phyloP scores from a whole-genome alignment of 1,140 invertebrate genomes.

The Diabrotica undecimpunctata region DNA sequence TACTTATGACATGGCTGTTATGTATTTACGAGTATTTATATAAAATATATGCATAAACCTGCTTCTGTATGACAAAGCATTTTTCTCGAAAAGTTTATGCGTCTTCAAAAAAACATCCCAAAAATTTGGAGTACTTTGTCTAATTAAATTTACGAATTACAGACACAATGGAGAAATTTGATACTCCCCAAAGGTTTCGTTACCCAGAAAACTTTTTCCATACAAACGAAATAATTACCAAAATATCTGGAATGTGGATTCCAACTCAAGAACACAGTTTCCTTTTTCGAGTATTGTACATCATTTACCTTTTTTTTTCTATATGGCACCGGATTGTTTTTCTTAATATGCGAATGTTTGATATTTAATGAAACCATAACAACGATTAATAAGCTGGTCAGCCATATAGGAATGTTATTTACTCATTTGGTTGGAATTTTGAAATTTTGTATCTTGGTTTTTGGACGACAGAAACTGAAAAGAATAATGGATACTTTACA shows the following conservation, averaged over 20 bases:
- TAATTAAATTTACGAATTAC: no score
- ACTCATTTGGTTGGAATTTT: conserved; percentile 25
- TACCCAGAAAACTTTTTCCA: conserved; percentile 11
- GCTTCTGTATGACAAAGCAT: no score
- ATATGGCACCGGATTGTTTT: conserved; percentile 8
- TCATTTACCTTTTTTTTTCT: background rate
- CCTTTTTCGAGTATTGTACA: background rate
- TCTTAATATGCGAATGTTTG: conserved; percentile 12
- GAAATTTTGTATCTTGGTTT: conserved; percentile 26
- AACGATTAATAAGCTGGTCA: conserved; percentile 17
- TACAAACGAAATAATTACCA: background rate
- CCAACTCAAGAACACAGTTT: background rate
- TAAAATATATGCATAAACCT: no score
- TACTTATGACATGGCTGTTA: no score
- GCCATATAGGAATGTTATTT: conserved; percentile 37
- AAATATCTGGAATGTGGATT: conserved; percentile 12
- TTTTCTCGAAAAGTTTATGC: no score
- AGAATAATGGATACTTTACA: conserved; percentile 23
- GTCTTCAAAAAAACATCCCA: no score
- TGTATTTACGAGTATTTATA: no score
- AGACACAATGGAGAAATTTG: background rate
- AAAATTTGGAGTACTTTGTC: no score
- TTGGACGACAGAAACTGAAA: conserved; percentile 11
- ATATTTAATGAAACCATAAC: conserved; percentile 8
- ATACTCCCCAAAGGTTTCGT: background rate